Percentiles rank a stretch among this genome's conserved stretches.
These are phyloP conservation scores for Campodea augens DNA, from an alignment of 1,140 invertebrate genomes.

Conservation along the genomic window DNA sequence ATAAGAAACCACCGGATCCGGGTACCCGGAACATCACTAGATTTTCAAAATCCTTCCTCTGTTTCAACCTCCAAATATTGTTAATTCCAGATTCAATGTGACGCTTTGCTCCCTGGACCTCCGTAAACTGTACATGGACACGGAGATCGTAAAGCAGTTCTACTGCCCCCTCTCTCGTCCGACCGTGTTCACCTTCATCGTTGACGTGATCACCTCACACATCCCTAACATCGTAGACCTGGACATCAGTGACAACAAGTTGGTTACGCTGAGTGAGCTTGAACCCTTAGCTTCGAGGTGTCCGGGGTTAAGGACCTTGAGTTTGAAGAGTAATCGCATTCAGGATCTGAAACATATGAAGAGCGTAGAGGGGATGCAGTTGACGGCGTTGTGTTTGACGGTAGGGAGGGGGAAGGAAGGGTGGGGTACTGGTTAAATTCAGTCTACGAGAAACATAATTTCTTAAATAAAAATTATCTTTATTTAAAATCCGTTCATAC, in stretches of 20 bases:
- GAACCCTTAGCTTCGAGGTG: slow-evolving; percentile 39
- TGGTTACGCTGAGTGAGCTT: slow-evolving; percentile 44
- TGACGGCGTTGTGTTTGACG: too few species aligned
- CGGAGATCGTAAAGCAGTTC: slow-evolving; percentile 42
- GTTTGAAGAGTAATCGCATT: slow-evolving; percentile 65
- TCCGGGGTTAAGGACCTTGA: slow-evolving; percentile 52
- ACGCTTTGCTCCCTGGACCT: too few species aligned
- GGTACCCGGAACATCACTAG: too few species aligned
- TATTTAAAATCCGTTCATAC: too few species aligned
- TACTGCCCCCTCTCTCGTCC: slow-evolving; percentile 54
- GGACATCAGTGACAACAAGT: slow-evolving; percentile 62
- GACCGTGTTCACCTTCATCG: slow-evolving; percentile 43
- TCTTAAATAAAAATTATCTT: too few species aligned
- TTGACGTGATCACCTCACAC: slow-evolving; percentile 58
- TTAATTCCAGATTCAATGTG: too few species aligned
- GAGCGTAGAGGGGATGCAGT: too few species aligned
- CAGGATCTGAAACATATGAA: too few species aligned
- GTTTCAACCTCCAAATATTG: too few species aligned
- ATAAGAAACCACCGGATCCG: too few species aligned
- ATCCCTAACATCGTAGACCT: slow-evolving; percentile 62
- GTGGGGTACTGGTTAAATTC: slow-evolving; percentile 2
- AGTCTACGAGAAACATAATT: too few species aligned
- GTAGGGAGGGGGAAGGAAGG: slow-evolving; percentile 29
- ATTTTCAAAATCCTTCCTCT: too few species aligned
- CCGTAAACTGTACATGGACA: slow-evolving; percentile 18